Percentiles rank a stretch among this genome's conserved stretches.
phyloP scores from a whole-genome alignment of 30 jellyfish, hydroid and myxozoan species.

The Pseudorhiza aurosa region DNA sequence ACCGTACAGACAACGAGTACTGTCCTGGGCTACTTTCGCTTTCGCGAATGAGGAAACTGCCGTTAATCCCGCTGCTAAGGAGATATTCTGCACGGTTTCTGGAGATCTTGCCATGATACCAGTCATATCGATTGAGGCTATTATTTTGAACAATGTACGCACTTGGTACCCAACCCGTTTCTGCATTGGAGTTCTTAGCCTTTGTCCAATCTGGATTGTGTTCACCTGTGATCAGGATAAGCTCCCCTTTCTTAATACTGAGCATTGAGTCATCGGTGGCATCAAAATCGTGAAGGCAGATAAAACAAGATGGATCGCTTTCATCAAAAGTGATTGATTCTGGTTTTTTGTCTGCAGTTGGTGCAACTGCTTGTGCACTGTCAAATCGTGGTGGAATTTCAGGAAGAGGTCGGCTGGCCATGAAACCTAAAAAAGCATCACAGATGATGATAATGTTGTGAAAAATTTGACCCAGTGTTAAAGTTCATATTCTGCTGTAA shows the following conservation, averaged over 20 bases:
- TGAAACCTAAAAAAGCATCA: constrained; percentile 65
- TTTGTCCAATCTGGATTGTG: constrained; percentile 87
- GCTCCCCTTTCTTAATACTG: constrained; percentile 78
- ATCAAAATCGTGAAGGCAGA: constrained; percentile 88
- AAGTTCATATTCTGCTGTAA: too few relatives aligned
- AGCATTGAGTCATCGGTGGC: constrained; percentile 87
- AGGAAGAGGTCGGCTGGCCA: constrained; percentile 94
- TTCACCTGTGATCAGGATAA: constrained; percentile 55
- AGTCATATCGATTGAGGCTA: constrained; percentile 83
- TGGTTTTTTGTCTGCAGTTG: constrained; percentile 30
- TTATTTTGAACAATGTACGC: constrained; percentile 74
- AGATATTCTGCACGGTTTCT: constrained; percentile 95
- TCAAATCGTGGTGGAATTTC: constrained; percentile 57
- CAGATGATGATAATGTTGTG: too few relatives aligned
- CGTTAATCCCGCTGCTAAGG: constrained; percentile 93
- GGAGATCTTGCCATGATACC: constrained; percentile 96
- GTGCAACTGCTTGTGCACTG: constrained; percentile 5
- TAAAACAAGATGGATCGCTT: constrained; percentile 71
- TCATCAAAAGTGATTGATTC: constrained; percentile 16
- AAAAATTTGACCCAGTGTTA: too few relatives aligned
- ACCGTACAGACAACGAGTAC: constrained; percentile 92
- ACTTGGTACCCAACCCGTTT: constrained; percentile 92
- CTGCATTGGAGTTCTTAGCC: constrained; percentile 79
- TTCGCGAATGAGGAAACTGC: constrained; percentile 90
- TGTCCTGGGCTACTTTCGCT: constrained; percentile 97